Conservation (phyloP, 2,797 vertebrate species). For the Cryptoblepharus egeriae region DNA sequence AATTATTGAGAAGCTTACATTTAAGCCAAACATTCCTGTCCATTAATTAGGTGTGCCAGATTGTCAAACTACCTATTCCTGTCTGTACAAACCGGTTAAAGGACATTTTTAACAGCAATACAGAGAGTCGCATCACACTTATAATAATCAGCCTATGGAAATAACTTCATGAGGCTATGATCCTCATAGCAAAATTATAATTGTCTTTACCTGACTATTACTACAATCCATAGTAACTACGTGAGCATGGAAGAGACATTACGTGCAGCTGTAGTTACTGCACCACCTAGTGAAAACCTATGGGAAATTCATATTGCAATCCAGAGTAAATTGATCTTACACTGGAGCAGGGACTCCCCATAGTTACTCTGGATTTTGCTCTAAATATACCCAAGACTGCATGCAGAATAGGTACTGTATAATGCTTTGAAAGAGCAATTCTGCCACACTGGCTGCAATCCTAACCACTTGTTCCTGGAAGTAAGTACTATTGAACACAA, state of each 20-base stretch:
- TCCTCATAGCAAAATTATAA: background rate
- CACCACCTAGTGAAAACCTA: no score
- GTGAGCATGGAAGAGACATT: no score
- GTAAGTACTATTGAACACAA: no score
- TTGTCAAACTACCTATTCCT: background rate
- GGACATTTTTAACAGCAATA: background rate
- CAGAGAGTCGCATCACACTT: background rate
- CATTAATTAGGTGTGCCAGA: background rate
- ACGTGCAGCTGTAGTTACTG: no score
- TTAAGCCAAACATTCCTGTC: background rate
- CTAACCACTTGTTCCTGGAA: no score
- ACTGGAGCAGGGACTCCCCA: no score
- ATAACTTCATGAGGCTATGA: background rate
- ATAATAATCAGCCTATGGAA: background rate
- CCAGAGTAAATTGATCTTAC: no score
- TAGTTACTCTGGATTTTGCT: no score
- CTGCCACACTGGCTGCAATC: no score
- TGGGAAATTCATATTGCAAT: no score
- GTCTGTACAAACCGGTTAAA: no score
- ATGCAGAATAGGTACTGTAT: background rate
- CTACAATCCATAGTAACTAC: no score
- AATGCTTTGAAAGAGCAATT: background rate
- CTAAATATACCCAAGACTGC: background rate
- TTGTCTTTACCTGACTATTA: background rate
- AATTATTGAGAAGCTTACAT: background rate